Evolutionary conservation across 2,888 invertebrate genomes (phyloP).

Genomic region (Hesperia comma): DNA sequence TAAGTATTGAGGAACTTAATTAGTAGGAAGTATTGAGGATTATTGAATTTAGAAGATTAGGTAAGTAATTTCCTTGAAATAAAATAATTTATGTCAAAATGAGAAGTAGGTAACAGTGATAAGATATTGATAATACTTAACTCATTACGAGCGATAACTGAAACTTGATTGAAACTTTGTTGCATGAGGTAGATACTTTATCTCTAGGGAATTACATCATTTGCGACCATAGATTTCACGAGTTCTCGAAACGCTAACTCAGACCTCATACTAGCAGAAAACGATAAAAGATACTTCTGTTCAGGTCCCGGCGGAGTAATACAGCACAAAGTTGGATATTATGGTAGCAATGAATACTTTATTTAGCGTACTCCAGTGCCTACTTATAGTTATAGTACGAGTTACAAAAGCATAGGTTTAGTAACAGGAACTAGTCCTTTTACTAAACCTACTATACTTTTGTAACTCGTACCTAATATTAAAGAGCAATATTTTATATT

Average conservation of each 20-base stretch:
- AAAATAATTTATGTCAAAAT: too few species aligned
- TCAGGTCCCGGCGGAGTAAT: constrained; percentile 23
- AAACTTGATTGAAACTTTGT: not conserved
- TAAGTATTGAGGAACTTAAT: too few species aligned
- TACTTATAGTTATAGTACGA: constrained; percentile 7
- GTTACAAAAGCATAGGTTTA: not conserved
- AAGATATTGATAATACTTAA: too few species aligned
- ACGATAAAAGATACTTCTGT: constrained; percentile 25
- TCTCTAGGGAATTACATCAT: constrained; percentile 4
- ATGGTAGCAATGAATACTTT: constrained; percentile 29
- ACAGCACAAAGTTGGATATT: constrained; percentile 28
- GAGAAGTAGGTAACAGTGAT: too few species aligned
- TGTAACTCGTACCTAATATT: too few species aligned
- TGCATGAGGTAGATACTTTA: not conserved
- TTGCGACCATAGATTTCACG: constrained; percentile 6
- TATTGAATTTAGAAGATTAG: too few species aligned
- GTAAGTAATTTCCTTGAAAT: too few species aligned
- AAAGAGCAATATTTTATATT: too few species aligned
- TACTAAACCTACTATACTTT: too few species aligned
- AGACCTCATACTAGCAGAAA: constrained; percentile 20
- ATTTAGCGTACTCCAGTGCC: constrained; percentile 15
- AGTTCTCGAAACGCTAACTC: constrained; percentile 19
- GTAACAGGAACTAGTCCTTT: too few species aligned
- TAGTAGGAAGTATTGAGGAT: too few species aligned
- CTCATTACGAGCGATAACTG: not conserved